Evolutionary conservation across 2,888 invertebrate species (phyloP).

Genomic region (Belgica antarctica): DNA sequence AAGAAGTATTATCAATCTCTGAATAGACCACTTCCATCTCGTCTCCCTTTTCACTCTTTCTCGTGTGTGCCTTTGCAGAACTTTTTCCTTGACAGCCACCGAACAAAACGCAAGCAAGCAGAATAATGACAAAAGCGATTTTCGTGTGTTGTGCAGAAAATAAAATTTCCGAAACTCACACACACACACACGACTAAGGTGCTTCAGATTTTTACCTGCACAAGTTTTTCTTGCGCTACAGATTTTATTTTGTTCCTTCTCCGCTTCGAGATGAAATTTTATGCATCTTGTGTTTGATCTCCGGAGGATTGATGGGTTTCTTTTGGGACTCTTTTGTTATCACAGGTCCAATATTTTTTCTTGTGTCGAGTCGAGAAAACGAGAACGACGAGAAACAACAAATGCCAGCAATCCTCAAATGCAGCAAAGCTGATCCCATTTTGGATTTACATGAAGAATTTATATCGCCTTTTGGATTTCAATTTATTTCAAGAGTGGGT

Average conservation of each 20-base stretch:
- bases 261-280: slow-evolving; percentile 37
- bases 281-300: slow-evolving; percentile 35
- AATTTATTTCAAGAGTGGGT: background rate
- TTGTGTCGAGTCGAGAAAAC: background rate
- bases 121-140: slow-evolving; percentile 34
- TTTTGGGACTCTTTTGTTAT: slow-evolving; percentile 37
- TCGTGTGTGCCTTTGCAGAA: no score
- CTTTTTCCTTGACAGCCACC: no score
- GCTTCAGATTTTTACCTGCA: slow-evolving; percentile 37
- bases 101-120: background rate
- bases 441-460: slow-evolving; percentile 13
- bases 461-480: background rate
- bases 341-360: slow-evolving; percentile 5
- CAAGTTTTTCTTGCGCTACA: slow-evolving; percentile 20
- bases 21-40: slow-evolving; percentile 35
- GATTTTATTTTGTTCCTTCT: background rate
- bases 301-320: slow-evolving; percentile 35
- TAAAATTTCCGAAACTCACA: slow-evolving; percentile 3
- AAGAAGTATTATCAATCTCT: slow-evolving; percentile 40
- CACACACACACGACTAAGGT: slow-evolving; percentile 13
- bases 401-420: background rate
- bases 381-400: no score
- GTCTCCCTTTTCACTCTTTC: background rate
- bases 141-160: slow-evolving; percentile 11
- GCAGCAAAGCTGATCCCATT: slow-evolving; percentile 11